Evolutionary conservation across 2,888 invertebrate species (phyloP), one percentile per base, ranked within the genome.

Genomic region (Drosophila ustulata): DNA sequence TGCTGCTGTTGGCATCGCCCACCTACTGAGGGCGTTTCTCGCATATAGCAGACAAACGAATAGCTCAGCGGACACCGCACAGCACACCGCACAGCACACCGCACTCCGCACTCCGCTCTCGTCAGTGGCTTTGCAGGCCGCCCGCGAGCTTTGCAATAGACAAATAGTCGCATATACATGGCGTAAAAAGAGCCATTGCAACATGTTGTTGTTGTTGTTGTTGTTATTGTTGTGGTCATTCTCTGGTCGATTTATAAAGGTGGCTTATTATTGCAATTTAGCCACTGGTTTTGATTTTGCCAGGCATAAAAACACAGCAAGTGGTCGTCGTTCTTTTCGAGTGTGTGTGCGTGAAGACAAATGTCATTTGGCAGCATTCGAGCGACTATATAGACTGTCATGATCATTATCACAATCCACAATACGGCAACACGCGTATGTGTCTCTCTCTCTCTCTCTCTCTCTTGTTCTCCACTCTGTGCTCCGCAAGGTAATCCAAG

Each of bases 231-330:
- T 53, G 43, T 79, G 71, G 67, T 59, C 72, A 66, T 75, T 79
- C 78, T 63, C 65, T 79, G 88, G 80, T 66, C 83, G 80, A 89
- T 90, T 89, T 90, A 88, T 88, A 89, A 90, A 89, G 88, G 88
- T 90, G 87, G 90, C 91, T 91, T 91, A 91, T 91, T 91, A 91
- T 89, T 85, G 90, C 91, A 89, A 91, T 91, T 91, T 91, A 91
- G 90, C 90, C 91, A 91, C 90, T 91, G 90, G 90, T 91, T 91
- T 91, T 91, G 90, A 91, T 91, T 91, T 90, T 80, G 76, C 66
- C 70, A 71, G 80, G 78, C 78, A 82, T 77, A 84, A 74, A 87
- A 74, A 71, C 78, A 73, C 88, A 82, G 76, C 83, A 57, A 82
- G 88, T 64, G 88, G 82, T 85, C 84, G 28, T 25, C 45, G 46